These are phyloP conservation scores for Ridgeia piscesae DNA, from an alignment of 1,140 invertebrate species.

Conservation along the genomic window DNA sequence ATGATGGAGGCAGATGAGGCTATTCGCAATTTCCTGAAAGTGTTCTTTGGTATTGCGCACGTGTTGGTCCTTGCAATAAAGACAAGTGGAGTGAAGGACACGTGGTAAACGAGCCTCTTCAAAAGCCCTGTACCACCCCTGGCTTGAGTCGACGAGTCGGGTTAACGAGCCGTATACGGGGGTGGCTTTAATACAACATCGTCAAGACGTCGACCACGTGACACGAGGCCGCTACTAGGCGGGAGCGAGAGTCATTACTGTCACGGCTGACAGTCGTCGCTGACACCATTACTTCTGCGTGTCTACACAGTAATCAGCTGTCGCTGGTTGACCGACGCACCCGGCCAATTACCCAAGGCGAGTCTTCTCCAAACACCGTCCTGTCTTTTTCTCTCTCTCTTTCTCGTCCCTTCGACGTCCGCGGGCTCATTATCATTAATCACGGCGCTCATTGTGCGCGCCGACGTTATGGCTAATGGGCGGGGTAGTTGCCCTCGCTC, in stretches of 20 bases:
- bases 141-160: too few species aligned
- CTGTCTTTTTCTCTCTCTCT: too few species aligned
- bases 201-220: background rate
- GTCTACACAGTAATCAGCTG: background rate
- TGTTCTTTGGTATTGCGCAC: too few species aligned
- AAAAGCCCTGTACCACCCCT: too few species aligned
- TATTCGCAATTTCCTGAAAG: too few species aligned
- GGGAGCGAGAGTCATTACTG: background rate
- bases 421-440: background rate
- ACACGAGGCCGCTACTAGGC: background rate
- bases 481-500: too few species aligned
- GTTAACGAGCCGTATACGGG: too few species aligned
- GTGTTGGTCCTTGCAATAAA: too few species aligned
- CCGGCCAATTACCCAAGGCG: background rate
- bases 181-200: background rate
- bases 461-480: background rate
- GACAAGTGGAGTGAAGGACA: too few species aligned
- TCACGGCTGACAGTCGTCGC: background rate
- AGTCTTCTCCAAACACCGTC: background rate
- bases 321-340: background rate
- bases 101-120: too few species aligned
- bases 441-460: background rate
- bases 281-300: background rate
- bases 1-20: too few species aligned
- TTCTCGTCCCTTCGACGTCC: background rate